Percentiles rank a stretch among this genome's conserved stretches.
phyloP scores from a whole-genome alignment of 2,113 vertebrate genomes.

The Clinocottus analis region DNA sequence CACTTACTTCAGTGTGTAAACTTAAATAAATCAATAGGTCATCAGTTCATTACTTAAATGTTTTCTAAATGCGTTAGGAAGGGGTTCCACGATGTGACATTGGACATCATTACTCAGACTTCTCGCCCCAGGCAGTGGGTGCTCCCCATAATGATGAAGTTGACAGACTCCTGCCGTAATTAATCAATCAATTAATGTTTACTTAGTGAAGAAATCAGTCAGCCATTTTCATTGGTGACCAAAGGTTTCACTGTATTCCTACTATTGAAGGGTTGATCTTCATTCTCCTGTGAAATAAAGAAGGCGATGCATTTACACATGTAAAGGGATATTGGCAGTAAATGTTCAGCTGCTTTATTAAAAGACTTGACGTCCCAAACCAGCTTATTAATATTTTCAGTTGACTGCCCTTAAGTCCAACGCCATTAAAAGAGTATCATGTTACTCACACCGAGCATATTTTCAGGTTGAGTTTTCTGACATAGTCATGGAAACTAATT shows the following conservation, averaged over 20 bases:
- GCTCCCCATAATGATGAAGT: slow-evolving; percentile 46
- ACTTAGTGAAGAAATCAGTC: slow-evolving; percentile 5
- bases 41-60: slow-evolving; percentile 20
- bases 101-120: slow-evolving; percentile 20
- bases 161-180: slow-evolving; percentile 37
- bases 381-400: not conserved
- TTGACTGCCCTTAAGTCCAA: not conserved
- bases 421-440: not conserved
- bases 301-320: not conserved
- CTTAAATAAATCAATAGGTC: slow-evolving; percentile 46
- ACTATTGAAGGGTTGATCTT: not conserved
- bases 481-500: slow-evolving; percentile 1
- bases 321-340: not conserved
- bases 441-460: not conserved
- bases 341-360: slow-evolving; percentile 2
- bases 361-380: not conserved
- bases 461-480: slow-evolving; percentile 22
- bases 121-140: slow-evolving; percentile 34
- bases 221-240: not conserved
- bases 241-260: not conserved
- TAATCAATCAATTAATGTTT: slow-evolving; percentile 27
- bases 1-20: slow-evolving; percentile 28
- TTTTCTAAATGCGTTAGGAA: slow-evolving; percentile 14
- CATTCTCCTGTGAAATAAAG: not conserved
- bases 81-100: slow-evolving; percentile 11